Percentiles rank a stretch among this genome's conserved stretches.
Conservation (phyloP, 2,797 vertebrate species). For the Microcaecilia unicolor region DNA sequence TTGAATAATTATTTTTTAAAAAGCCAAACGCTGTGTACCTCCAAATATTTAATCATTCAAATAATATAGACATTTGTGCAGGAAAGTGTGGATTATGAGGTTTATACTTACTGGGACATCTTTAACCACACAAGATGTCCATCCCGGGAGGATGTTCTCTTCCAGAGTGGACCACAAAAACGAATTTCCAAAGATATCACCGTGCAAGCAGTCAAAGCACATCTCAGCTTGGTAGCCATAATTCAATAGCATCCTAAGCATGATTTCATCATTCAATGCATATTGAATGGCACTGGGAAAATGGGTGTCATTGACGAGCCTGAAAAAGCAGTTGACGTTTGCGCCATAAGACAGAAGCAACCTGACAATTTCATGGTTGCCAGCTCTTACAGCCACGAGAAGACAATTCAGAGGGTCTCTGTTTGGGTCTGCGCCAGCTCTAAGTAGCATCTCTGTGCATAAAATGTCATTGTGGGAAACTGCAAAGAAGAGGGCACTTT, state of each 20-base stretch:
- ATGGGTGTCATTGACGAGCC: slow-evolving; percentile 63
- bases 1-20: too few species aligned
- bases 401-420: slow-evolving; percentile 75
- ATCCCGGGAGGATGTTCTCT: slow-evolving; percentile 48
- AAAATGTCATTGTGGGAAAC: slow-evolving; percentile 70
- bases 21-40: too few species aligned
- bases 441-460: slow-evolving; percentile 61
- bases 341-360: slow-evolving; percentile 67
- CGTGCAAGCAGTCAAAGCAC: slow-evolving; percentile 74
- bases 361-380: slow-evolving; percentile 63
- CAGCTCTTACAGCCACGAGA: slow-evolving; percentile 71
- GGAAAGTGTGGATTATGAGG: too few species aligned
- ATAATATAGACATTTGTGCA: too few species aligned
- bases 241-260: slow-evolving; percentile 79
- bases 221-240: slow-evolving; percentile 63
- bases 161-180: slow-evolving; percentile 50
- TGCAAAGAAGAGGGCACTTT: slow-evolving; percentile 62
- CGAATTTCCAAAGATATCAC: slow-evolving; percentile 51
- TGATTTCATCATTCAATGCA: slow-evolving; percentile 72
- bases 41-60: too few species aligned
- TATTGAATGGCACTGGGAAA: slow-evolving; percentile 84
- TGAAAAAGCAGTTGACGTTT: slow-evolving; percentile 79
- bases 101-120: slow-evolving; percentile 72
- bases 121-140: slow-evolving; percentile 70
- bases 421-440: slow-evolving; percentile 66